Conservation (phyloP, 2,113 vertebrate genomes). For the Forbesichthys papilliferus region DNA sequence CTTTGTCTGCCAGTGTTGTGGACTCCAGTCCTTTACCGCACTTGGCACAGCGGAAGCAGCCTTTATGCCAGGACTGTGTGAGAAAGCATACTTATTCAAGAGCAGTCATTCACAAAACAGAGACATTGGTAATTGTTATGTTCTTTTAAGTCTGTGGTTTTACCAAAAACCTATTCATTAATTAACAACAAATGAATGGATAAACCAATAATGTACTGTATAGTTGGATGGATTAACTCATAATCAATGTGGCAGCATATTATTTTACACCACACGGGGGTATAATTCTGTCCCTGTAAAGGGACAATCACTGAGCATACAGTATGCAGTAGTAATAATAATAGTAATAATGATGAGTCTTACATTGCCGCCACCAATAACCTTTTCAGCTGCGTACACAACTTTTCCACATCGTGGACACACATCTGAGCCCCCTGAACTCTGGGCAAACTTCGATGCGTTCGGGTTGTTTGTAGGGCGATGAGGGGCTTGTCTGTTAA, state of each 20-base stretch:
- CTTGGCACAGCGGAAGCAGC: constrained; percentile 94
- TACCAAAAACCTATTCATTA: no score
- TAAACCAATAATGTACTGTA: no score
- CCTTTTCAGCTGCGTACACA: constrained; percentile 93
- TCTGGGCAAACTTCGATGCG: constrained; percentile 85
- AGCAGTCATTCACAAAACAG: no score
- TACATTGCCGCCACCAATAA: constrained; percentile 92
- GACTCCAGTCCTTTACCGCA: constrained; percentile 96
- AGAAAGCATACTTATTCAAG: background rate
- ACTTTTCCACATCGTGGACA: constrained; percentile 88
- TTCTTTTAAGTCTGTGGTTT: no score
- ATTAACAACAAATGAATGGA: no score
- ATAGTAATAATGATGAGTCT: constrained; percentile 42
- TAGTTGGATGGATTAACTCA: no score
- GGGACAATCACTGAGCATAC: background rate
- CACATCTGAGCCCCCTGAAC: constrained; percentile 79
- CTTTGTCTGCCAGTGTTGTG: constrained; percentile 92
- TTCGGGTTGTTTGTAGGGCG: constrained; percentile 87
- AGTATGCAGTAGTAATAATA: background rate
- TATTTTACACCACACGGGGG: no score
- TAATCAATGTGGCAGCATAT: no score
- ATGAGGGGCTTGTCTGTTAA: constrained; percentile 69
- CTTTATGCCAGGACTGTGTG: constrained; percentile 91
- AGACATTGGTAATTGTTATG: no score
- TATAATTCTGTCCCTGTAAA: no score